These are phyloP conservation scores for Phasianus colchicus DNA, from an alignment of 2,113 vertebrate species.

Conservation along the genomic window DNA sequence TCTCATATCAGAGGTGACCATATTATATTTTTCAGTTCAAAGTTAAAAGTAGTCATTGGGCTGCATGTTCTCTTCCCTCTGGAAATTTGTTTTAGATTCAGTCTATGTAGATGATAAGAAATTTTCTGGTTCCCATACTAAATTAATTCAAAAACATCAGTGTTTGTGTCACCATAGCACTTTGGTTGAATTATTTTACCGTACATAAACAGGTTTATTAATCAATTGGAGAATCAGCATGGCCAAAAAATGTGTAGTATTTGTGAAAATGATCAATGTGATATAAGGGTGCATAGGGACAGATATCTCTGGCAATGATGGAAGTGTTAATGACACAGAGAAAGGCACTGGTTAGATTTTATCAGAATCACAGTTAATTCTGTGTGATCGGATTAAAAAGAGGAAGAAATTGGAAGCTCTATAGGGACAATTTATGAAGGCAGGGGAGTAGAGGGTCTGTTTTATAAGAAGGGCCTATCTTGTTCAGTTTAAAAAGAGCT, in stretches of 20 bases:
- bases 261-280: neutral
- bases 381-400: neutral
- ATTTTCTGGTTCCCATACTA: neutral
- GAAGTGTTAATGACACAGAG: neutral
- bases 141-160: neutral
- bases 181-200: neutral
- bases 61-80: neutral
- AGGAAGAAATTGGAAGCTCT: neutral
- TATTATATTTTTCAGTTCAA: neutral
- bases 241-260: neutral
- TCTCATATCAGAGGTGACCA: neutral
- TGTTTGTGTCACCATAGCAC: neutral
- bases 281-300: neutral
- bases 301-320: neutral
- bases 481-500: neutral
- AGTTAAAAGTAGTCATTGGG: neutral
- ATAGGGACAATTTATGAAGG: neutral
- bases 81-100: neutral
- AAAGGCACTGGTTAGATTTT: neutral
- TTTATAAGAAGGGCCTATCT: neutral
- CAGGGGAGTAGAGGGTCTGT: neutral
- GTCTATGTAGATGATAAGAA: neutral
- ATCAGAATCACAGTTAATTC: neutral
- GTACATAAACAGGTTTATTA: neutral
- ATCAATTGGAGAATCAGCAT: neutral